Base-by-base conservation (phyloP, 2,888 invertebrate species). In the Pycnomerus fuliginosus region DNA sequence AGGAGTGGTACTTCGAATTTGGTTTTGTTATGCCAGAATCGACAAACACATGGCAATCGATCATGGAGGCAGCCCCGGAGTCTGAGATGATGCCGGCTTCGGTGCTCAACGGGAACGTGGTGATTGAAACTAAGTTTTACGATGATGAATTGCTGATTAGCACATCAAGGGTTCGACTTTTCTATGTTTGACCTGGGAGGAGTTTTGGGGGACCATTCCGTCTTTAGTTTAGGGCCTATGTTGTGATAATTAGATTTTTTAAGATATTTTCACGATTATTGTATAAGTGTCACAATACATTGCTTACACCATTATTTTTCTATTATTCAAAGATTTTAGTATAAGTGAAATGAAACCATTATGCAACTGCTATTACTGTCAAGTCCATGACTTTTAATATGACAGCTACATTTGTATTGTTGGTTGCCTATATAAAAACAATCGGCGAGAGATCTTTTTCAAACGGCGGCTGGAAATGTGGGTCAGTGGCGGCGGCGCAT, bases 1-100 rank as follows among this genome's bases (percentile, higher is more conserved):
- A 98, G 73, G 97, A 99, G 72, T 99, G 99, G 99, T 91, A 90
- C 74, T 99, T 99, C 72, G 97, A 98, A 70, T 99, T 99, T 80
- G 99, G 99, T 25, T 97, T 92, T 75, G 98, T 99, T 10, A 97
- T 98, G 64, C 91, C 97, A 1, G 93, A 94, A 62, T 98, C 98
- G 4, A 98, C 97, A 27, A 99, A 99, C 73, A 98, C 98, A 7
- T 99, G 99, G 99, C 98, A 99, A 72, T 96, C 94, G 38, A 81
- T 95, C 42, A 96, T 99, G 61, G 96, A 98, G 74, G 98, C 99
- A 7, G 98, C 99, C 0, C 98, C 99, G 0, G 98, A 99, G 72
- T 93, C 93, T 38, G 96, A 99, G 75, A 99, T 99, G 98, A 96
- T 99, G 94, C 98, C 99, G n/a, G 96, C 98, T 3, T 91, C 90